Percentiles rank a stretch among this genome's conserved stretches.
Evolutionary conservation across 2,113 vertebrate genomes (phyloP).

Genomic region (Meriones unguiculatus): DNA sequence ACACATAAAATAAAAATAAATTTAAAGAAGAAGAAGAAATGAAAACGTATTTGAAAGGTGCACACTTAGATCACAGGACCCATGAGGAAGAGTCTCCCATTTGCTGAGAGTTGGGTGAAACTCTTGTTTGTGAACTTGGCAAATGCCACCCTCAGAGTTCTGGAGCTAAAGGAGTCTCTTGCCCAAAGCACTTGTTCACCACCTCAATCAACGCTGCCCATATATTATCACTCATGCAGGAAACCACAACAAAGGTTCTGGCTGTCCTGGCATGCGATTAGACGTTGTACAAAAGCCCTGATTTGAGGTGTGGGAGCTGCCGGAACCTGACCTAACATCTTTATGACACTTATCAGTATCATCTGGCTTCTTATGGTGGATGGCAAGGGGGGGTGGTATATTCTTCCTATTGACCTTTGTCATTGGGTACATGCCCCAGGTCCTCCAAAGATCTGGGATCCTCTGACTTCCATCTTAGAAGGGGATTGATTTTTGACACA

Average conservation of each 20-base stretch:
- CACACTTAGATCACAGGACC: background rate
- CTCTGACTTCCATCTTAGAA: background rate
- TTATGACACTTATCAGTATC: background rate
- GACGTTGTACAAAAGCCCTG: background rate
- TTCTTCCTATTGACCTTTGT: background rate
- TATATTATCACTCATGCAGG: background rate
- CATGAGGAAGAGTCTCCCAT: background rate
- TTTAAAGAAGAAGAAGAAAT: background rate
- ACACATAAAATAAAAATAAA: background rate
- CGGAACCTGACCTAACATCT: background rate
- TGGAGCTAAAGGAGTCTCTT: background rate
- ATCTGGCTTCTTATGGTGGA: background rate
- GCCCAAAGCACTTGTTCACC: background rate
- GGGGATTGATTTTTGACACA: background rate
- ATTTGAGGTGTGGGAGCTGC: background rate
- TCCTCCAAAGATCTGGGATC: background rate
- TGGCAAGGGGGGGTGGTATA: background rate
- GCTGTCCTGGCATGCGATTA: background rate
- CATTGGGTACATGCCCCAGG: background rate
- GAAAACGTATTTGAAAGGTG: background rate
- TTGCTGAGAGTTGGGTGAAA: background rate
- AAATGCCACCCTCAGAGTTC: background rate
- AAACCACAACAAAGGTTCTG: background rate
- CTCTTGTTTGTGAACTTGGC: background rate
- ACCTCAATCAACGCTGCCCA: background rate